Evolutionary conservation across 2,888 invertebrate genomes (phyloP).

Genomic region (Nipponacmea schrenckii): DNA sequence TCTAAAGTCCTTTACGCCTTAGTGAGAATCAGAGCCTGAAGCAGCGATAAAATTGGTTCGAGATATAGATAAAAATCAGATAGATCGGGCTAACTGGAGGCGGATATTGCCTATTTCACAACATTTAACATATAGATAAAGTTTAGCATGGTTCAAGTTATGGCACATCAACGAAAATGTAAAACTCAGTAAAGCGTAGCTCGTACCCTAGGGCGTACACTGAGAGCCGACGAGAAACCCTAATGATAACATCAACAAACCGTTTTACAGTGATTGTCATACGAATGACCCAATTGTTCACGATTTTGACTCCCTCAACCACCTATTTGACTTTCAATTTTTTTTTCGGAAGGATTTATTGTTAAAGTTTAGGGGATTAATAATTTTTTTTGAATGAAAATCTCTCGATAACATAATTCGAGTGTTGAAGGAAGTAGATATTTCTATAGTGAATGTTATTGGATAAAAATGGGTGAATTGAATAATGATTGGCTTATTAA

Average conservation of each 20-base stretch:
- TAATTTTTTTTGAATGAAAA: too few relatives aligned
- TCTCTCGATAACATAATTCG: too few relatives aligned
- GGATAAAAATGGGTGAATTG: too few relatives aligned
- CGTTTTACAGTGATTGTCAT: neutral
- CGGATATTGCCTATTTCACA: conserved; percentile 8
- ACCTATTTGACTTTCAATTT: too few relatives aligned
- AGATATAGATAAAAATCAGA: neutral
- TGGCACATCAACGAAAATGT: neutral
- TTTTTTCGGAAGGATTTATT: too few relatives aligned
- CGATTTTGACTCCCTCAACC: too few relatives aligned
- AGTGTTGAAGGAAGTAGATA: too few relatives aligned
- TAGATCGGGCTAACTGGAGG: neutral
- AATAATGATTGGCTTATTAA: too few relatives aligned
- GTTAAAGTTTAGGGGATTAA: too few relatives aligned
- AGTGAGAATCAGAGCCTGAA: conserved; percentile 1
- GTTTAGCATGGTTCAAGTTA: neutral
- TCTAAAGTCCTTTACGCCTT: neutral
- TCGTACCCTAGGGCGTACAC: neutral
- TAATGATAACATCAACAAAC: conserved; percentile 1
- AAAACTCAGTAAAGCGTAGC: conserved; percentile 3
- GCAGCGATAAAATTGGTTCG: conserved; percentile 2
- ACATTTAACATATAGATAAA: neutral
- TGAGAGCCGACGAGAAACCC: neutral
- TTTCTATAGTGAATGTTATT: too few relatives aligned
- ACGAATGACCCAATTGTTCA: neutral